Base-by-base conservation (phyloP, 2,113 vertebrate genomes). In the Hypocryptadius cinnamomeus region DNA sequence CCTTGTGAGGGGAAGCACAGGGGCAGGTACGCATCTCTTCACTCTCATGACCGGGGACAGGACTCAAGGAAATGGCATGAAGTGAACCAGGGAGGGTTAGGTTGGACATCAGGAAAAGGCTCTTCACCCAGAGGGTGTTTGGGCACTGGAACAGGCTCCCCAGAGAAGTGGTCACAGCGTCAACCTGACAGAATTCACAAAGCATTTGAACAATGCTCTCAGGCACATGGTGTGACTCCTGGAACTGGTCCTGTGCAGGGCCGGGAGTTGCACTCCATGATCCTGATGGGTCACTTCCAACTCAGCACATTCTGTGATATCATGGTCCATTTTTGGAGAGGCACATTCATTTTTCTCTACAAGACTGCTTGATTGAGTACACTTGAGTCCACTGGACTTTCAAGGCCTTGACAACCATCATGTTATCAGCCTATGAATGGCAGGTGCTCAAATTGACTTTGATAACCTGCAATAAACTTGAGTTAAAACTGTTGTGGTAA, bases 101-200 rank as follows among this genome's bases (percentile, higher is more conserved):
- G 18, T 0, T 86, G 40, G 5, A 1, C 17, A 5, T 35, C 16
- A 56, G 74, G n/a, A 21, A 11, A 79, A 22, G 20, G 4, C 63
- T 63, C 5, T 68, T 87, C 16, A n/a, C 6, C 13, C n/a, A 63
- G n/a, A 47, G 28, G 10, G 5, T 70, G n/a, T 2, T 2, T 63
- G 56, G 13, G 11, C 48, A 4, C 48, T 48, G 56, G 8, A 6
- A 30, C 6, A 47, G 6, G 6, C 24, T 63, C 16, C 24, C 16
- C 40, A 20, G 17, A 25, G 24, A 0, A 70, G 56, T 45, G 11
- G 13, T 63, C 20, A 42, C 13, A 56, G 57, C 65, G 48, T 13
- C 35, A 63, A 3, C 30, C 16, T 15, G 25, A 12, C 9, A 48
- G 63, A 78, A 24, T 1, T 64, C 35, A 48, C 0, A 0, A 23